Conservation (phyloP, 2,888 invertebrate species). For the Leucoptera coffeella region DNA sequence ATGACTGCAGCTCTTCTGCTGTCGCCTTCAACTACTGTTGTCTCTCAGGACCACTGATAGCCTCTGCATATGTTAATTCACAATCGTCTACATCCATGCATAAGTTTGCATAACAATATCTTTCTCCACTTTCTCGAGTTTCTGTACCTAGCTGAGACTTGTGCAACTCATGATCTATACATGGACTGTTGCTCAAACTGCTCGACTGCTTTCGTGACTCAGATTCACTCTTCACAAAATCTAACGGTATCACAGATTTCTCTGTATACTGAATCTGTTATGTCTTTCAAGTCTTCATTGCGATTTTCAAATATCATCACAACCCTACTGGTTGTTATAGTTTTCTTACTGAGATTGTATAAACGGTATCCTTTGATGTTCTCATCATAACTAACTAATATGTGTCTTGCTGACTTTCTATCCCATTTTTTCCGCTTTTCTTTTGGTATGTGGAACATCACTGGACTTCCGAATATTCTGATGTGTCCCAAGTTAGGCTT, state of each 20-base stretch:
- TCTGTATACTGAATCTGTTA: too few relatives aligned
- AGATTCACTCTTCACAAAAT: too few relatives aligned
- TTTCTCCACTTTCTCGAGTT: too few relatives aligned
- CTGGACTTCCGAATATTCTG: conserved; percentile 8
- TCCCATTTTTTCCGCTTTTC: conserved; percentile 9
- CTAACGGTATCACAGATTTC: too few relatives aligned
- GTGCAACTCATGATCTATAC: too few relatives aligned
- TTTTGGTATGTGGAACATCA: conserved; percentile 9
- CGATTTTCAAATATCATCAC: conserved; percentile 6
- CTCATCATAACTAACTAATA: conserved; percentile 9
- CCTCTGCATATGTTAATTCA: conserved; percentile 5
- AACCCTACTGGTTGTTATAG: conserved; percentile 7
- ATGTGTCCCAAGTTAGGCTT: conserved; percentile 4
- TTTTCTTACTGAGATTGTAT: conserved; percentile 5
- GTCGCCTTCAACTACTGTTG: conserved; percentile 7
- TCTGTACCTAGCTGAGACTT: too few relatives aligned
- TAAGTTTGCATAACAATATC: conserved; percentile 6
- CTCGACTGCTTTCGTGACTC: too few relatives aligned
- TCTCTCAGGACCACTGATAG: conserved; percentile 6
- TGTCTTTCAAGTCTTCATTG: too few relatives aligned
- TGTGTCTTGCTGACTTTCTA: conserved; percentile 5
- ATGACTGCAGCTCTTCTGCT: conserved; percentile 7
- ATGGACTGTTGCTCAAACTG: too few relatives aligned
- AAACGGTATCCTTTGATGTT: conserved; percentile 10
- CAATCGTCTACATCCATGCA: conserved; percentile 1